phyloP scores from a whole-genome alignment of 2,888 invertebrate genomes.

The Biston stratarius region DNA sequence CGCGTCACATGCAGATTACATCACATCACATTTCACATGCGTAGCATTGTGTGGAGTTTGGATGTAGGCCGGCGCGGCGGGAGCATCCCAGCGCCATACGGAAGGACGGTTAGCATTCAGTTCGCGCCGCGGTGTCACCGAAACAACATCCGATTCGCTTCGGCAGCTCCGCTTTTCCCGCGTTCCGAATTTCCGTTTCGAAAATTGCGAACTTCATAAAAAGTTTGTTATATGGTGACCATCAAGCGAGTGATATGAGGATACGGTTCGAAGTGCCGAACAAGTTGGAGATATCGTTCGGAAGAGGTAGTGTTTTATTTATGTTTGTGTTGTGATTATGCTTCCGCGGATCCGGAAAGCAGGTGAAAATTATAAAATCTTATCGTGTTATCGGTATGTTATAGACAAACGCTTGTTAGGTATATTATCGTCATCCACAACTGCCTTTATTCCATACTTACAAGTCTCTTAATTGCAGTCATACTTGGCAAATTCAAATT shows the following conservation, averaged over 20 bases:
- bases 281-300: slow-evolving; percentile 83
- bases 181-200: slow-evolving; percentile 40
- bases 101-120: slow-evolving; percentile 69
- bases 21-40: slow-evolving; percentile 65
- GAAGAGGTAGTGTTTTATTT: slow-evolving; percentile 70
- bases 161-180: slow-evolving; percentile 53
- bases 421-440: not conserved
- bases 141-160: slow-evolving; percentile 71
- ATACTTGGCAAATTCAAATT: not conserved
- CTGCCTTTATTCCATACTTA: too few relatives aligned
- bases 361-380: slow-evolving; percentile 34
- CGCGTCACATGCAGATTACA: slow-evolving; percentile 78
- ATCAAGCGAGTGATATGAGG: slow-evolving; percentile 73
- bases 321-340: slow-evolving; percentile 41
- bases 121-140: slow-evolving; percentile 75
- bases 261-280: slow-evolving; percentile 84
- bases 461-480: too few relatives aligned
- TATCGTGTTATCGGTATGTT: slow-evolving; percentile 13
- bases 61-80: slow-evolving; percentile 83
- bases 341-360: slow-evolving; percentile 36
- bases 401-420: slow-evolving; percentile 6
- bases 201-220: slow-evolving; percentile 39
- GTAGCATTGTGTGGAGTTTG: slow-evolving; percentile 60
- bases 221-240: slow-evolving; percentile 47
- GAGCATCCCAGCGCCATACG: slow-evolving; percentile 81